These are phyloP conservation scores for Protaetia brevitarsis DNA, from an alignment of 1,140 invertebrate genomes.

Conservation along the genomic window DNA sequence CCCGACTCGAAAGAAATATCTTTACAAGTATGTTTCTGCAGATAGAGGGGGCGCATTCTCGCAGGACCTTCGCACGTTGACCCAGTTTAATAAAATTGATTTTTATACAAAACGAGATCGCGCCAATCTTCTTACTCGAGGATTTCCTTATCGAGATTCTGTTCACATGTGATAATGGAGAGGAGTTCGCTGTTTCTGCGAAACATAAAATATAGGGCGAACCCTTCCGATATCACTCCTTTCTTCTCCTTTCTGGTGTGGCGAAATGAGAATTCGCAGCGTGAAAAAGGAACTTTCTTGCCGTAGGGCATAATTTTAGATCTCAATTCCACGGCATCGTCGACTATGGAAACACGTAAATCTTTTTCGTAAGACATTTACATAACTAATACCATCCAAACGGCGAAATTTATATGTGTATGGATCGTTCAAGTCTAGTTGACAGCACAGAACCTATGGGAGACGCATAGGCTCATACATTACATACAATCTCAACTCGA, in stretches of 20 bases:
- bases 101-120: slow-evolving; percentile 18
- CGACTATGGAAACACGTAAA: too few relatives aligned
- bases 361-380: too few relatives aligned
- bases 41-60: background rate
- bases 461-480: too few relatives aligned
- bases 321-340: background rate
- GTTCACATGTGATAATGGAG: slow-evolving; percentile 17
- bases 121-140: slow-evolving; percentile 10
- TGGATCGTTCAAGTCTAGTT: too few relatives aligned
- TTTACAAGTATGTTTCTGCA: slow-evolving; percentile 4
- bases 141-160: slow-evolving; percentile 17
- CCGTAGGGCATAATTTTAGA: background rate
- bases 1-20: background rate
- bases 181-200: background rate
- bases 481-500: too few relatives aligned
- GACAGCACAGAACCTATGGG: too few relatives aligned
- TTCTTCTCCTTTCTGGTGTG: background rate
- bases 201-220: slow-evolving; percentile 6
- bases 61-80: background rate
- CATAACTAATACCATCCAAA: too few relatives aligned
- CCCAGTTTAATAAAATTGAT: slow-evolving; percentile 17
- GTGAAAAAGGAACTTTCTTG: background rate
- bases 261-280: background rate
- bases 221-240: background rate
- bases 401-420: too few relatives aligned